phyloP scores from a whole-genome alignment of 2,797 vertebrate species.

The Megaceryle alcyon region DNA sequence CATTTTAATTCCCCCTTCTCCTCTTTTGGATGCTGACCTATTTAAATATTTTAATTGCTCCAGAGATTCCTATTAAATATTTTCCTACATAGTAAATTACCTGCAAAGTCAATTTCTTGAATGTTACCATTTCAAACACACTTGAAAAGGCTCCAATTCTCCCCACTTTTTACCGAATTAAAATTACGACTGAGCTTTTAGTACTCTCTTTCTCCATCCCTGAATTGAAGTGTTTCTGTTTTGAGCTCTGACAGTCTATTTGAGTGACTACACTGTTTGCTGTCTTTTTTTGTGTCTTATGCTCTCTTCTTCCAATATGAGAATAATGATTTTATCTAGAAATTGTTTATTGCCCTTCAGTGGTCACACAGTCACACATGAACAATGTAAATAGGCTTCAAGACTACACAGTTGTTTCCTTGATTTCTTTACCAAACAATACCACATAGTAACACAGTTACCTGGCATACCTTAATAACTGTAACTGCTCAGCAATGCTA shows the following conservation, averaged over 20 bases:
- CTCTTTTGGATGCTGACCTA: neutral
- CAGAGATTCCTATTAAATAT: neutral
- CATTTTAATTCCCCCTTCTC: neutral
- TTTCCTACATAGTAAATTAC: neutral
- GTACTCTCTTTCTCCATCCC: neutral
- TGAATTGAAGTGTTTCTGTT: neutral
- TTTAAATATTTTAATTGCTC: neutral
- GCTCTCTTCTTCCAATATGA: neutral
- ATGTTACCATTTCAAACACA: neutral
- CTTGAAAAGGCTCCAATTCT: neutral
- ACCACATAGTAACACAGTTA: neutral
- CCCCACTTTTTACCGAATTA: neutral
- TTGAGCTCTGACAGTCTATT: neutral
- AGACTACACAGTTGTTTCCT: neutral
- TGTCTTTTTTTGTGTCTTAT: neutral
- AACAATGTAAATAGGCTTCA: neutral
- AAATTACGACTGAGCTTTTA: neutral
- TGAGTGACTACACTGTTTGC: neutral
- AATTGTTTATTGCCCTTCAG: slow-evolving; percentile 29
- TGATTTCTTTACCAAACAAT: slow-evolving; percentile 4
- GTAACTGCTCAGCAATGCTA: neutral
- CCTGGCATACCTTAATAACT: neutral
- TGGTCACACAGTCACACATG: neutral
- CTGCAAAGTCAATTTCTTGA: neutral
- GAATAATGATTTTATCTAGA: neutral